Evolutionary conservation across 2,113 vertebrate genomes (phyloP), one percentile per base, ranked within the genome.

Genomic region (Butorides virescens): DNA sequence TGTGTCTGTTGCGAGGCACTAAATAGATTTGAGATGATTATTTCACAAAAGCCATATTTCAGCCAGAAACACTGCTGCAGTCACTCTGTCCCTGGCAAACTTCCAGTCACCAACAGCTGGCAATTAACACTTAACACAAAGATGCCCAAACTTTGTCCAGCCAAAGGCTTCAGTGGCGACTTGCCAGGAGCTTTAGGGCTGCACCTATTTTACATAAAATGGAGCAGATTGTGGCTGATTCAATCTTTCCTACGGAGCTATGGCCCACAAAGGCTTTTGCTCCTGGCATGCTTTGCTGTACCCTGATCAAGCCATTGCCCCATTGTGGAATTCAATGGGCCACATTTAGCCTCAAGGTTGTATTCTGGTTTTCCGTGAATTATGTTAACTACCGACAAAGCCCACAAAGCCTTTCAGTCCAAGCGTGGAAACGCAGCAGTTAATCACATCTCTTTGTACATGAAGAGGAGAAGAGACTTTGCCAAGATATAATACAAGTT

Each of bases 81-180:
- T 86, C 75, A 21, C 65, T 76, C 78, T 77, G 26, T 52, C 36
- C 27, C 86, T 97, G 97, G 96, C 94, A 95, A 27, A 49, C 30
- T 56, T 85, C 92, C 96, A 97, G 79, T 37, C 84, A 85, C 78
- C 74, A 97, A 93, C 93, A 96, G 94, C 96, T 97, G 97, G 92
- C 92, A 97, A 97, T 97, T 97, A 96, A 92, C 89, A 89, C 93
- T 96, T 94, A 92, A 92, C 62, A 92, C 82, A 94, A 79, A 75
- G 76, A 94, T 95, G 90, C 77, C 85, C 94, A 90, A 96, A 95
- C 90, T 86, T 95, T 82, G 88, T 85, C 71, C 91, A 87, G 70
- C 70, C 90, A 72, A 88, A 82, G 62, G 89, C 77, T 76, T 85
- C 74, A 34, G 63, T 63, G 89, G 87, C 11, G 1, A 70, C 30